Evolutionary conservation across 2,888 invertebrate species (phyloP).

Genomic region (Bombylius discolor): DNA sequence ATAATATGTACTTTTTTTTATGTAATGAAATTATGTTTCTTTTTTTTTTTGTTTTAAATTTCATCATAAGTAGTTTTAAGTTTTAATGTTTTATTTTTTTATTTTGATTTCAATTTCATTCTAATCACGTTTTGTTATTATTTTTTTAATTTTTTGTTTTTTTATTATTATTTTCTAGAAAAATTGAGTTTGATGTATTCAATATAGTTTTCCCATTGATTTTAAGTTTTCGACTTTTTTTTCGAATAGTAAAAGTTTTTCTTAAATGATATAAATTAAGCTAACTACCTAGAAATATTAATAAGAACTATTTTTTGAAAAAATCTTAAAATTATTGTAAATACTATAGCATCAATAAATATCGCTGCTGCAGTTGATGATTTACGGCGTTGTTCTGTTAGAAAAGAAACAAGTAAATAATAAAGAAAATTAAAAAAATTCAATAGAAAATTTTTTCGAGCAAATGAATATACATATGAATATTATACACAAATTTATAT

Average conservation of each 20-base stretch:
- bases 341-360: neutral
- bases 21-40: too few relatives aligned
- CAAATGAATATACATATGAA: too few relatives aligned
- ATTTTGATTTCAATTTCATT: too few relatives aligned
- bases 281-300: conserved; percentile 2
- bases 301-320: neutral
- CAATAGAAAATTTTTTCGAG: neutral
- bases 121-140: too few relatives aligned
- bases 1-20: too few relatives aligned
- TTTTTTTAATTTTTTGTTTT: too few relatives aligned
- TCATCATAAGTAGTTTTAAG: too few relatives aligned
- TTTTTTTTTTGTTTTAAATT: too few relatives aligned
- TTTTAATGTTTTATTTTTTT: too few relatives aligned
- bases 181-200: too few relatives aligned
- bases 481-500: neutral
- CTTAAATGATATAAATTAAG: neutral
- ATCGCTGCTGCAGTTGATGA: neutral
- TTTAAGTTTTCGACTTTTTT: neutral
- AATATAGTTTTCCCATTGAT: too few relatives aligned
- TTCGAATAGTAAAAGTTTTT: neutral
- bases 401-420: neutral
- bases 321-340: neutral
- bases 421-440: neutral
- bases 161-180: too few relatives aligned
- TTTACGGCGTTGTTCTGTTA: neutral